phyloP scores from a whole-genome alignment of 2,888 invertebrate species.

The Metacarcinus magister region DNA sequence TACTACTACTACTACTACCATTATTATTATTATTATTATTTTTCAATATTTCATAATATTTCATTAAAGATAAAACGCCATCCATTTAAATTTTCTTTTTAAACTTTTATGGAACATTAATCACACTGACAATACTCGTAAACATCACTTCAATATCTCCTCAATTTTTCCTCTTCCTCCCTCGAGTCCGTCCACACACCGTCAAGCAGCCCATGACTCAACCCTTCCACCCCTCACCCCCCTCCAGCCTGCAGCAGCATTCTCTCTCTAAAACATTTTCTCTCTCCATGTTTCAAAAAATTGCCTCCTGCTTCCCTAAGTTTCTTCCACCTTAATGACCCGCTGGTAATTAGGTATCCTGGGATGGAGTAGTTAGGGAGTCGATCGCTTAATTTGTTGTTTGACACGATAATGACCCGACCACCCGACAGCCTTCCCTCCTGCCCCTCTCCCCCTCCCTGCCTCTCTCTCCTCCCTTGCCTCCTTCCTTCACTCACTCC shows the following conservation, averaged over 20 bases:
- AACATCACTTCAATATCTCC: too few species aligned
- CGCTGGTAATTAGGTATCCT: conserved; percentile 54
- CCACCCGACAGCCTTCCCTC: conserved; percentile 57
- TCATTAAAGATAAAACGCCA: neutral
- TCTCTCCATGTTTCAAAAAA: neutral
- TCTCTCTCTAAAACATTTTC: neutral
- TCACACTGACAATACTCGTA: too few species aligned
- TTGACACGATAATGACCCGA: conserved; percentile 74
- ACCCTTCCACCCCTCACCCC: neutral
- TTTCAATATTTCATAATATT: neutral
- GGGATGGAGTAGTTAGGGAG: conserved; percentile 65
- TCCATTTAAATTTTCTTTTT: too few species aligned
- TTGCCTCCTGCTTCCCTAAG: neutral
- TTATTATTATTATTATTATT: neutral
- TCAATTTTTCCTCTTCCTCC: neutral
- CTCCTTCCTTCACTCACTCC: neutral
- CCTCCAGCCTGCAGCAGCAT: neutral
- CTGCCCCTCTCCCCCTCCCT: neutral
- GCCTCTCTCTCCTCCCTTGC: neutral
- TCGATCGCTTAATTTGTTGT: conserved; percentile 74
- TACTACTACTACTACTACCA: neutral
- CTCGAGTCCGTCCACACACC: neutral
- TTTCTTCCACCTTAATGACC: conserved; percentile 59
- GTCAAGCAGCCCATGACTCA: neutral
- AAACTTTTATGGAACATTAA: too few species aligned